These are phyloP conservation scores for Chloromyia formosa DNA, from an alignment of 2,888 invertebrate species.

Conservation along the genomic window DNA sequence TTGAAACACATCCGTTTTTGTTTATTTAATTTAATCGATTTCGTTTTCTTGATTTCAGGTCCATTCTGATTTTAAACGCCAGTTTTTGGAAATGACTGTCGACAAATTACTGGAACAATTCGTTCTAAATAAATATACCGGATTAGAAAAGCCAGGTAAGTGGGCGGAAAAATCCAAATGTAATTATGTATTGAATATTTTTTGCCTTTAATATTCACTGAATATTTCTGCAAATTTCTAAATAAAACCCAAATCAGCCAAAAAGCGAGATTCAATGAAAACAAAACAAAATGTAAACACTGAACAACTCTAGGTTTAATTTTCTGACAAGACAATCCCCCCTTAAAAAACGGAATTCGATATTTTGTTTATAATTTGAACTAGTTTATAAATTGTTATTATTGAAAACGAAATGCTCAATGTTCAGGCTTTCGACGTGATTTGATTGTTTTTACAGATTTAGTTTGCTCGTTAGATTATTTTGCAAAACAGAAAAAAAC, in stretches of 20 bases:
- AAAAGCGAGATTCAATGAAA: conserved; percentile 8
- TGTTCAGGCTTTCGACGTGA: conserved; percentile 26
- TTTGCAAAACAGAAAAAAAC: conserved; percentile 1
- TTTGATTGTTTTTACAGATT: background rate
- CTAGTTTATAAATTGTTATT: background rate
- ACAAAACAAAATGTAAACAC: conserved; percentile 10
- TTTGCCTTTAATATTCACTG: background rate
- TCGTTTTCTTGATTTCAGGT: conserved; percentile 66
- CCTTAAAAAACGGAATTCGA: background rate
- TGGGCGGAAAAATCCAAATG: too few species aligned
- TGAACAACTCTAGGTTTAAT: background rate
- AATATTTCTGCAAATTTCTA: background rate
- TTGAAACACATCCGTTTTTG: too few species aligned
- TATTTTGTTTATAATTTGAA: background rate
- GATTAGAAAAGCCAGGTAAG: conserved; percentile 90
- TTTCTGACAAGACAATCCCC: background rate
- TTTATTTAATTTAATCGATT: too few species aligned
- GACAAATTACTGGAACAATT: conserved; percentile 93
- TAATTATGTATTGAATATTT: background rate
- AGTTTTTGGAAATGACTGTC: conserved; percentile 90
- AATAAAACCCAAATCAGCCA: conserved; percentile 13
- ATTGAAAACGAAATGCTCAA: conserved; percentile 8
- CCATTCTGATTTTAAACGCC: conserved; percentile 91
- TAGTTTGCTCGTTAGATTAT: background rate
- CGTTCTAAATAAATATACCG: conserved; percentile 90